These are phyloP conservation scores for Autographa pulchrina DNA, from an alignment of 2,888 invertebrate genomes.

Conservation along the genomic window DNA sequence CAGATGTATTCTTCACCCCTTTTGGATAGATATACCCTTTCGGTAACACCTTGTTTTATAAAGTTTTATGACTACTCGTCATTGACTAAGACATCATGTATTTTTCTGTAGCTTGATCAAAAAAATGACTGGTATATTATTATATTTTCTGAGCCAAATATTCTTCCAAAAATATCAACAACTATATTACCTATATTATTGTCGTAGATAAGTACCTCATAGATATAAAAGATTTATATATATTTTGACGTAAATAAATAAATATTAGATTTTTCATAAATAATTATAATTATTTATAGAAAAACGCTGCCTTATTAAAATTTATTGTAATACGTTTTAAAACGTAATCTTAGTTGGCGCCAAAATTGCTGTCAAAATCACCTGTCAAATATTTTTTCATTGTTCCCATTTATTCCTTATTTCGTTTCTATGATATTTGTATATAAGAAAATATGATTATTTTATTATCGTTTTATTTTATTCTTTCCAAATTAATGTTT, in stretches of 20 bases:
- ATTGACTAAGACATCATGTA: too few species aligned
- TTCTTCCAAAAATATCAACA: slow-evolving; percentile 31
- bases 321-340: not conserved
- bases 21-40: too few species aligned
- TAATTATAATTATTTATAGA: slow-evolving; percentile 5
- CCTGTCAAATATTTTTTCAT: not conserved
- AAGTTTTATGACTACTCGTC: too few species aligned
- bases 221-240: slow-evolving; percentile 24
- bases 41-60: too few species aligned
- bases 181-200: slow-evolving; percentile 5
- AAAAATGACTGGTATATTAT: too few species aligned
- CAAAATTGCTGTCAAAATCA: not conserved
- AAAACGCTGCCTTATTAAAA: not conserved
- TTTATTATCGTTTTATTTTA: not conserved
- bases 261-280: slow-evolving; percentile 3
- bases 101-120: too few species aligned
- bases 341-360: not conserved
- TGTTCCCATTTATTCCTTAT: not conserved
- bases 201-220: slow-evolving; percentile 21
- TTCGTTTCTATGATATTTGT: not conserved
- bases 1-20: too few species aligned
- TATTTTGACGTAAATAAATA: slow-evolving; percentile 23
- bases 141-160: not conserved
- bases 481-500: not conserved
- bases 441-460: not conserved